A percentile compares a stretch with the other conserved stretches of the same genome.
phyloP scores from a whole-genome alignment of 1,140 invertebrate species.

The Lucilia sericata region DNA sequence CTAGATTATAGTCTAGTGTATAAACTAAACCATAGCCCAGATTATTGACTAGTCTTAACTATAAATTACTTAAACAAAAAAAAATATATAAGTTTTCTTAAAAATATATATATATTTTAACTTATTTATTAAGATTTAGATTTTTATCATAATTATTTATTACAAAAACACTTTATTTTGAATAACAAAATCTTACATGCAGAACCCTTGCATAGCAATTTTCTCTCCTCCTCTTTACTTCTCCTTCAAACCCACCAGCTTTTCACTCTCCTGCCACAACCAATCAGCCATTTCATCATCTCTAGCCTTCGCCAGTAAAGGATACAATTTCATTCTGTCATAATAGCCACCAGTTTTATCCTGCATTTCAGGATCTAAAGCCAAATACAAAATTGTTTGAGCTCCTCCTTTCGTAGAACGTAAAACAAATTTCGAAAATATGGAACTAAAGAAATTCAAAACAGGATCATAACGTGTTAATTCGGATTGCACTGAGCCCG shows the following conservation, averaged over 20 bases:
- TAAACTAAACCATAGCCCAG: too few species aligned
- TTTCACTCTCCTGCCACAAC: constrained; percentile 76
- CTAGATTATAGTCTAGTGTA: too few species aligned
- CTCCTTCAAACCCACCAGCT: constrained; percentile 53
- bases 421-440: constrained; percentile 73
- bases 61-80: too few species aligned
- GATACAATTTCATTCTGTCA: constrained; percentile 71
- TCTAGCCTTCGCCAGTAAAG: constrained; percentile 60
- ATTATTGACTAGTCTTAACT: too few species aligned
- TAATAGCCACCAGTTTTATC: constrained; percentile 73
- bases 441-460: neutral
- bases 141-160: too few species aligned
- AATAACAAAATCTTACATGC: too few species aligned
- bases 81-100: too few species aligned
- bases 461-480: constrained; percentile 71
- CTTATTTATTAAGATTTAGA: too few species aligned
- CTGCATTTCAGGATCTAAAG: constrained; percentile 74
- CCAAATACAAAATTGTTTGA: constrained; percentile 77
- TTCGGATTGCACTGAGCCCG: constrained; percentile 84
- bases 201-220: too few species aligned
- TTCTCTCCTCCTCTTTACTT: neutral
- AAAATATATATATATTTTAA: too few species aligned
- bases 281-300: constrained; percentile 72
- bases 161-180: too few species aligned
- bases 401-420: constrained; percentile 77